Conservation (phyloP, 2,888 invertebrate species). For the Idaea straminata region DNA sequence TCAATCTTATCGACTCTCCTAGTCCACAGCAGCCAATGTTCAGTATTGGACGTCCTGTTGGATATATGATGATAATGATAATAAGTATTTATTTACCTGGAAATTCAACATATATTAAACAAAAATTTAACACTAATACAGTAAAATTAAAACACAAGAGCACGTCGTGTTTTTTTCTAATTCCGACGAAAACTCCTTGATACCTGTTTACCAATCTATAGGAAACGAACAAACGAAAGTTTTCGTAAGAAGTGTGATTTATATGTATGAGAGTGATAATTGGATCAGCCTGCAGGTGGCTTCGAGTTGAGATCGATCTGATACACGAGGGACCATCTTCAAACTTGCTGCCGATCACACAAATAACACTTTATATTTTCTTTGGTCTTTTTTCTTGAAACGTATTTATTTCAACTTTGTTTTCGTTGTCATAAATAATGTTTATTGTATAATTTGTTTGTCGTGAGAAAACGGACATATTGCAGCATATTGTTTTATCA, state of each 20-base stretch:
- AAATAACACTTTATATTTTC: not conserved
- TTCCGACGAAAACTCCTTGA: not conserved
- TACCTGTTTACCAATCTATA: not conserved
- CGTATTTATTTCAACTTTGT: not conserved
- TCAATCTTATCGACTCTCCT: too few relatives aligned
- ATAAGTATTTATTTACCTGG: too few relatives aligned
- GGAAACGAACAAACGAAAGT: not conserved
- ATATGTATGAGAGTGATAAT: not conserved
- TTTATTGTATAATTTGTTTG: too few relatives aligned
- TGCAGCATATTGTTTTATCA: too few relatives aligned
- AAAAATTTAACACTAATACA: too few relatives aligned
- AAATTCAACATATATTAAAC: too few relatives aligned
- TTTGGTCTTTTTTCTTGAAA: not conserved
- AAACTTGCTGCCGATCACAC: not conserved
- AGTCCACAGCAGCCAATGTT: too few relatives aligned
- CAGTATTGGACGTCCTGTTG: too few relatives aligned
- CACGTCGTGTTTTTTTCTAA: not conserved
- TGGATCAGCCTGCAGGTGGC: not conserved
- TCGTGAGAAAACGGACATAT: too few relatives aligned
- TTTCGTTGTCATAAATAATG: too few relatives aligned
- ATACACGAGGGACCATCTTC: not conserved
- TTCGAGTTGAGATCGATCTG: not conserved
- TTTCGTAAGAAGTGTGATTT: not conserved
- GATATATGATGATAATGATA: too few relatives aligned
- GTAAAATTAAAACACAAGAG: too few relatives aligned